Percentiles rank a stretch among this genome's conserved stretches.
These are phyloP conservation scores for Porites cylindrica DNA, from an alignment of 92 coral and sea anemone genomes.

Conservation along the genomic window DNA sequence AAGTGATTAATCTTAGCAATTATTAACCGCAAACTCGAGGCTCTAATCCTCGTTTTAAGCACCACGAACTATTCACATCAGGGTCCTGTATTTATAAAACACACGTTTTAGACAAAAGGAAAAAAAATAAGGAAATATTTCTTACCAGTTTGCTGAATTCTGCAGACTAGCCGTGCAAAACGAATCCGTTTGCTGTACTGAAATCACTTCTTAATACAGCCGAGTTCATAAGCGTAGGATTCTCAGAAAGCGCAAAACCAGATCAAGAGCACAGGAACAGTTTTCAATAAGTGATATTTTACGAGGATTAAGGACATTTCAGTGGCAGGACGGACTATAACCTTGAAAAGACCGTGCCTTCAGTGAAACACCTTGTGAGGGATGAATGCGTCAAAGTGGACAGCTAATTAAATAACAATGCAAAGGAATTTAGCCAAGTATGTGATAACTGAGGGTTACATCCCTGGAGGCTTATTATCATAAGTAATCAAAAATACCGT, in stretches of 20 bases:
- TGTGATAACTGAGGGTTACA: conserved; percentile 47
- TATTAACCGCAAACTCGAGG: background rate
- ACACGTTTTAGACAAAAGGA: background rate
- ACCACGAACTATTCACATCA: background rate
- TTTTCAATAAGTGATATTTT: background rate
- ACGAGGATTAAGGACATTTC: conserved; percentile 34
- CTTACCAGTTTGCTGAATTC: conserved; percentile 26
- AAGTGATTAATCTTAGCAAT: no score
- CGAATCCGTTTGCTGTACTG: conserved; percentile 20
- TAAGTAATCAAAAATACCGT: conserved; percentile 45
- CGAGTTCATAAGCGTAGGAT: background rate
- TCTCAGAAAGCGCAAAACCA: background rate
- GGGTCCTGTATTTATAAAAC: background rate
- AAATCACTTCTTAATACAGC: background rate
- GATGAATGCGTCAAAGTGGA: conserved; percentile 45
- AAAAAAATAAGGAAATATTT: background rate
- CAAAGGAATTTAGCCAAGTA: conserved; percentile 42
- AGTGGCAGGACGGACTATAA: conserved; percentile 15
- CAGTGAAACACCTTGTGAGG: background rate
- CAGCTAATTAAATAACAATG: conserved; percentile 77
- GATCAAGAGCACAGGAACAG: background rate
- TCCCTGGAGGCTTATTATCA: conserved; percentile 68
- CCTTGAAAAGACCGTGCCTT: conserved; percentile 10
- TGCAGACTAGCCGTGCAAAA: background rate
- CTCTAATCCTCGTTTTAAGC: background rate